phyloP scores from a whole-genome alignment of 53 echinoderm and acorn worm species.

The Henricia sp. region DNA sequence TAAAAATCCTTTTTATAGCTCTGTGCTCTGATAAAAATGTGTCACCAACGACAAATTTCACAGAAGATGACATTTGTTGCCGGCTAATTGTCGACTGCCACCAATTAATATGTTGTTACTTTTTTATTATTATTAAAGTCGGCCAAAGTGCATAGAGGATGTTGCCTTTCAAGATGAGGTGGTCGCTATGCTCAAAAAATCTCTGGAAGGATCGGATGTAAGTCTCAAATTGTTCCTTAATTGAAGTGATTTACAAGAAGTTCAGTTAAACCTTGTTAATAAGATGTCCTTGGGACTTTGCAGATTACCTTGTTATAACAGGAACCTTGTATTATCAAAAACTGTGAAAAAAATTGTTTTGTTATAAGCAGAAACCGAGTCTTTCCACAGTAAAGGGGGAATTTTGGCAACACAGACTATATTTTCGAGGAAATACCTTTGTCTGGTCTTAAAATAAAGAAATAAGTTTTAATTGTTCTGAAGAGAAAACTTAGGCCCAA shows the following conservation, averaged over 20 bases:
- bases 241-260: background rate
- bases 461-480: too few relatives aligned
- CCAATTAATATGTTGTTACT: background rate
- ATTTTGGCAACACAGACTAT: too few relatives aligned
- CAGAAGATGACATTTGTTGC: background rate
- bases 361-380: too few relatives aligned
- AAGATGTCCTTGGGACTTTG: background rate
- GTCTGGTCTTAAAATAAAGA: too few relatives aligned
- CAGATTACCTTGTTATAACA: too few relatives aligned
- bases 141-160: constrained; percentile 92
- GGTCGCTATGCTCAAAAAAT: constrained; percentile 93
- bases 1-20: background rate
- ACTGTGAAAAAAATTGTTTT: too few relatives aligned
- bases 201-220: constrained; percentile 94
- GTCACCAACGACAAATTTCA: background rate
- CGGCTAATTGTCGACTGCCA: background rate
- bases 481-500: too few relatives aligned
- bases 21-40: too few relatives aligned
- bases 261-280: background rate
- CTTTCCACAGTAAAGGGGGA: too few relatives aligned
- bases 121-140: constrained; percentile 62
- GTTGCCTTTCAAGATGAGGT: constrained; percentile 95
- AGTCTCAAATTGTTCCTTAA: constrained; percentile 28
- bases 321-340: too few relatives aligned
- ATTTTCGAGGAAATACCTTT: too few relatives aligned